Evolutionary conservation across 2,113 vertebrate species (phyloP).

Genomic region (Corydoras sp.): DNA sequence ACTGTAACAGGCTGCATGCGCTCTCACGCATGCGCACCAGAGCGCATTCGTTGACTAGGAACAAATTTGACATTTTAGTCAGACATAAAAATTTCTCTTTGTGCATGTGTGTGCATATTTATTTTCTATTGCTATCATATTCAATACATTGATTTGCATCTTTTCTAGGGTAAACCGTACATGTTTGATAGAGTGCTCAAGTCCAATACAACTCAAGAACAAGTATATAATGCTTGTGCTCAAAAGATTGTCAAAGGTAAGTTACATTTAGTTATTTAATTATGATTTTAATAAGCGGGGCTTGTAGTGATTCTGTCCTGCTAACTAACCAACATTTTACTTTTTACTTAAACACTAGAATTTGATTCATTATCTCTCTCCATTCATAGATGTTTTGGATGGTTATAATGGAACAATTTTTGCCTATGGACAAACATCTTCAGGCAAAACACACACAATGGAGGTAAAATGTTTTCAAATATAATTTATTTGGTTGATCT

Average conservation of each 20-base stretch:
- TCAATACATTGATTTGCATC: neutral
- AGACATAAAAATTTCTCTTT: too few species aligned
- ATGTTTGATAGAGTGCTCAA: constrained; percentile 89
- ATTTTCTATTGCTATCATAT: neutral
- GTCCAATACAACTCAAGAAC: constrained; percentile 88
- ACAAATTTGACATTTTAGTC: too few species aligned
- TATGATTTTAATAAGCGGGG: neutral
- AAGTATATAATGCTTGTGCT: constrained; percentile 95
- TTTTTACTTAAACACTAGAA: neutral
- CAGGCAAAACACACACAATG: constrained; percentile 98
- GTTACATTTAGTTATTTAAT: neutral
- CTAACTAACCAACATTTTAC: neutral
- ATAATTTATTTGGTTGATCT: neutral
- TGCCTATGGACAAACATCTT: constrained; percentile 95
- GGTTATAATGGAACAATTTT: constrained; percentile 98
- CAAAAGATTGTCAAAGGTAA: constrained; percentile 98
- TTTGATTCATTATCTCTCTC: neutral
- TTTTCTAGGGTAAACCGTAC: constrained; percentile 82
- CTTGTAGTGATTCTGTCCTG: neutral
- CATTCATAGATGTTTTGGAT: constrained; percentile 83
- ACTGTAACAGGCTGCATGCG: too few species aligned
- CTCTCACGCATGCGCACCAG: too few species aligned
- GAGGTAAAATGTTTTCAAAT: constrained; percentile 70
- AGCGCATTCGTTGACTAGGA: too few species aligned
- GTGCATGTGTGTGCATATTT: too few species aligned